Evolutionary conservation across 2,113 vertebrate genomes (phyloP).

Genomic region (Saguinus imperator): DNA sequence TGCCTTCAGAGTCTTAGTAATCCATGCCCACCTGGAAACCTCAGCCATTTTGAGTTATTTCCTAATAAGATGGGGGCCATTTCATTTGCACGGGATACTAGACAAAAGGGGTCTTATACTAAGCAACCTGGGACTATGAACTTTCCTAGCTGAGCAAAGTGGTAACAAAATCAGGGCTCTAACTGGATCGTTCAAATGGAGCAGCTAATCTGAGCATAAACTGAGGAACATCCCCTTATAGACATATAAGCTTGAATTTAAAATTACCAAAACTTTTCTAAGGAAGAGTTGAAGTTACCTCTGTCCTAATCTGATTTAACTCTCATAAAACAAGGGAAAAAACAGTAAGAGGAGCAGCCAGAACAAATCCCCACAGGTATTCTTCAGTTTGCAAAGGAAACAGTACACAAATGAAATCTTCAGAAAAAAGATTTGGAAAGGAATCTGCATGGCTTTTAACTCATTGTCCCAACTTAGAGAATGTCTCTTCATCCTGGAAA

Average conservation of each 20-base stretch:
- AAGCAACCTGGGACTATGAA: background rate
- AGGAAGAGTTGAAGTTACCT: background rate
- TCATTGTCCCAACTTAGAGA: background rate
- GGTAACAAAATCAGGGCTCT: background rate
- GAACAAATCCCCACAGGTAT: background rate
- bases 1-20: background rate
- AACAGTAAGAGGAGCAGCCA: background rate
- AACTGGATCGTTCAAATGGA: background rate
- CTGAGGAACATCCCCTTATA: background rate
- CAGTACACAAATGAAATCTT: background rate
- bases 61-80: background rate
- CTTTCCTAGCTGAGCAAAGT: background rate
- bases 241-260: background rate
- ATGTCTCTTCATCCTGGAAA: conserved; percentile 37
- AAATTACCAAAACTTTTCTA: background rate
- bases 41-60: background rate
- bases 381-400: background rate
- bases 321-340: background rate
- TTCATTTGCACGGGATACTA: background rate
- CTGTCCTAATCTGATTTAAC: conserved; percentile 20
- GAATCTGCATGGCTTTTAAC: background rate
- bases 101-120: background rate
- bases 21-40: background rate
- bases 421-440: conserved; percentile 9
- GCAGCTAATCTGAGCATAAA: background rate